A percentile compares a stretch with the other conserved stretches of the same genome.
These are phyloP conservation scores for Amitus sp. DNA, from an alignment of 2,888 invertebrate species.

Conservation along the genomic window DNA sequence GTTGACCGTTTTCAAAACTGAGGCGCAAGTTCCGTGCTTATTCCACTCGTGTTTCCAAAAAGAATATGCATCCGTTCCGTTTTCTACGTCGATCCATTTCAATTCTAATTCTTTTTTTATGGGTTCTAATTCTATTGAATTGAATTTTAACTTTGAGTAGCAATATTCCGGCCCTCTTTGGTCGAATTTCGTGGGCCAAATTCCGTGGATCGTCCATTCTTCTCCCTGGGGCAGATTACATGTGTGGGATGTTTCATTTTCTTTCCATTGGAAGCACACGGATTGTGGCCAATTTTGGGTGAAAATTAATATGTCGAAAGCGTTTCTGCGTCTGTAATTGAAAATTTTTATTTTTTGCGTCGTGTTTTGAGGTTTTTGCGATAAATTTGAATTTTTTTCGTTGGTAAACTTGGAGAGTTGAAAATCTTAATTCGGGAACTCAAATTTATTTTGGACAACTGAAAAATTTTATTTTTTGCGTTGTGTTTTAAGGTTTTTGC, in stretches of 20 bases:
- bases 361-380: no score
- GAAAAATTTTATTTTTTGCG: no score
- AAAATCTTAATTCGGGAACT: no score
- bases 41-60: slow-evolving; percentile 86
- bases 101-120: slow-evolving; percentile 70
- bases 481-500: not conserved
- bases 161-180: slow-evolving; percentile 78
- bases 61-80: slow-evolving; percentile 67
- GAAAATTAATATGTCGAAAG: slow-evolving; percentile 82
- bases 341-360: no score
- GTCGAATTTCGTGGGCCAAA: slow-evolving; percentile 82
- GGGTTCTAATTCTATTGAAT: slow-evolving; percentile 70
- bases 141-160: slow-evolving; percentile 75
- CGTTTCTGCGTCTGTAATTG: no score
- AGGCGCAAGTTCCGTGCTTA: slow-evolving; percentile 86
- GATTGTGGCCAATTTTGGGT: slow-evolving; percentile 85
- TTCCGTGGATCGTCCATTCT: slow-evolving; percentile 82
- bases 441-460: no score
- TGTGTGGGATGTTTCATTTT: slow-evolving; percentile 69
- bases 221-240: slow-evolving; percentile 74
- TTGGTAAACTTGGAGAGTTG: no score
- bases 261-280: slow-evolving; percentile 78
- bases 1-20: slow-evolving; percentile 68
- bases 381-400: no score
- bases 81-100: slow-evolving; percentile 80